phyloP scores from a whole-genome alignment of 2,797 vertebrate species.

The Nyctalus aviator region DNA sequence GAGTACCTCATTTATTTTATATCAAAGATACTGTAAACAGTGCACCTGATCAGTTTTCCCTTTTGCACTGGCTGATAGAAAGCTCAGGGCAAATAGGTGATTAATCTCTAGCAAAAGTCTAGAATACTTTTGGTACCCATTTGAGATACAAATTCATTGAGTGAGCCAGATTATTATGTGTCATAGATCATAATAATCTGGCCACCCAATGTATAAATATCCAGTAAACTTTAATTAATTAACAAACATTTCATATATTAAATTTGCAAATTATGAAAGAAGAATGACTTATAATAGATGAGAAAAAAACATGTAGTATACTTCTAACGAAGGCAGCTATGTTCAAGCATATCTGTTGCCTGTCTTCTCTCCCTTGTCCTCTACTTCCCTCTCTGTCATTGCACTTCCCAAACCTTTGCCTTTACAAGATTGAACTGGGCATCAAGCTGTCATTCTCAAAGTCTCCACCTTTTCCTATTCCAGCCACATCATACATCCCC shows the following conservation, averaged over 20 bases:
- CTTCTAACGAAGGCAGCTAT: background rate
- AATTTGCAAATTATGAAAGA: conserved; percentile 24
- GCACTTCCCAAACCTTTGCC: background rate
- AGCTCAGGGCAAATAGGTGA: too few species aligned
- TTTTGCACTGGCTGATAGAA: too few species aligned
- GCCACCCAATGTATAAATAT: background rate
- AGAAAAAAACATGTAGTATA: background rate
- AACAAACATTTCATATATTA: background rate
- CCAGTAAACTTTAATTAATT: background rate
- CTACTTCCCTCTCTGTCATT: background rate
- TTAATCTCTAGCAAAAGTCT: too few species aligned
- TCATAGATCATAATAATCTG: too few species aligned
- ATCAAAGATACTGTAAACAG: too few species aligned
- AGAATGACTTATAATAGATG: conserved; percentile 62
- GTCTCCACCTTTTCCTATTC: background rate
- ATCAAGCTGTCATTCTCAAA: background rate
- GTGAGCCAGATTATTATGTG: too few species aligned
- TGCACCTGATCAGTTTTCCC: too few species aligned
- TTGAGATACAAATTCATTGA: too few species aligned
- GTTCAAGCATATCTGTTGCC: background rate
- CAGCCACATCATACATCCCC: background rate
- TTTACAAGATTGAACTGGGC: background rate
- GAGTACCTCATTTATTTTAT: too few species aligned
- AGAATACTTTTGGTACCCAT: too few species aligned
- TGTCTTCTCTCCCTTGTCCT: background rate